Base-by-base conservation (phyloP, 2,113 vertebrate genomes). In the Colius striatus region DNA sequence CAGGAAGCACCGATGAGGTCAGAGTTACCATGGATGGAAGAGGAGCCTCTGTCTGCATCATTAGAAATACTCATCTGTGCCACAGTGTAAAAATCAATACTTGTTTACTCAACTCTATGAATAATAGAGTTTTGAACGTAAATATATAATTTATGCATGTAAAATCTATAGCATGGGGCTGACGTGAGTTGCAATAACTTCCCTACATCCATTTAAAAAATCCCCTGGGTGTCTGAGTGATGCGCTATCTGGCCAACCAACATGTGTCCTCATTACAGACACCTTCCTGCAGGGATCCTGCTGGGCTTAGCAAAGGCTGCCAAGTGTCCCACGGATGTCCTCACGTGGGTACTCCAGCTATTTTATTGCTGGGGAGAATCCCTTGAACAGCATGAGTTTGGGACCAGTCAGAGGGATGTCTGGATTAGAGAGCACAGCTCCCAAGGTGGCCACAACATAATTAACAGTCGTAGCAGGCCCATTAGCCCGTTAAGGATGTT, bases 31-130 rank as follows among this genome's bases (percentile, higher is more conserved):
- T 34, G 78, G 79, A 78, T 53, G 45, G 92, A 85, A 93, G 82
- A 87, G 85, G 70, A 96, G 93, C 90, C 93, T 92, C 94, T 73
- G 92, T 91, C 94, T 74, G 90, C 73, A 79, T 81, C 70, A 0
- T 50, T 84, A 5, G 48, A 54, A 89, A 89, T 17, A 36, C 41
- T 67, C 41, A 2, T 45, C 91, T 73, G 36, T 53, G 70, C 80
- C 77, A 5, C 89, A 62, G 92, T 94, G 66, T 97, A 96, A 97
- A 98, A 97, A 96, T 98, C 87, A 77, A 96, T 95, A 75, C 38
- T 53, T 95, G 70, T 97, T 96, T 97, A 98, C 91, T 97, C 94
- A 96, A 75, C 95, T 70, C 92, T 65, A 94, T 96, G 79, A 95
- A 96, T 96, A 95, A 93, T 97, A 91, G 90, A 96, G 89, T 80